Base-by-base conservation (phyloP, 2,113 vertebrate species). In the Grammomys surdaster region DNA sequence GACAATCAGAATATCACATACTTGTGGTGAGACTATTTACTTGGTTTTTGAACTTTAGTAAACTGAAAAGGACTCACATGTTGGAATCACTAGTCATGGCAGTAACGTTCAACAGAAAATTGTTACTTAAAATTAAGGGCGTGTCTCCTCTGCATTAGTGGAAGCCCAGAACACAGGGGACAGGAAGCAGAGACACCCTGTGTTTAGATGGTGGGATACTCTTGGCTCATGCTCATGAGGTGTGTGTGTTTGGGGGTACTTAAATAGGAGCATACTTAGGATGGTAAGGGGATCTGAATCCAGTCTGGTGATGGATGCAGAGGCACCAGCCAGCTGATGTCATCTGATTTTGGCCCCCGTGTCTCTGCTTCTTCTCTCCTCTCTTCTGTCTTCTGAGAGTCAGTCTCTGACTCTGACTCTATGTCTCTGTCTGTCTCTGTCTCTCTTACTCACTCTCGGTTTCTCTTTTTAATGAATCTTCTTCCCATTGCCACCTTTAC, bases 261-360 rank as follows among this genome's bases (percentile, higher is more conserved):
- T 2, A 17, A 7, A 67, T 58, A 63, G 26, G 33, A 86, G 43
- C 11, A 4, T 4, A 17, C 19, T n/a, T 36, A 13, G 73, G 60
- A 19, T 14, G 69, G 9, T 1, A 16, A 81, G 43, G 20, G 20
- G 43, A 0, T 40, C 9, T 24, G 13, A 22, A 12, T 4, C 3
- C 6, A 12, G 13, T 51, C 69, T 33, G 8, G 28, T 0, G 7
- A 36, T 72, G 17, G 14, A 24, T 1, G 0, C 22, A 0, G 8
- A 17, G 40, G 31, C 0, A 0, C 3, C 5, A 5, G 1, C 63
- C 16, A 3, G 11, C 31, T 26, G 31, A 69, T 33, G 65, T 54
- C 54, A 58, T 78, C 36, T 24, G 1, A 36, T 12, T 48, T 76
- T 22, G 22, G 12, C 7, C 46, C 40, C 76, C 0, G 0, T 12